A percentile compares a stretch with the other conserved stretches of the same genome.
These are phyloP conservation scores for Chionomys nivalis DNA, from an alignment of 2,113 vertebrate species.

Conservation along the genomic window DNA sequence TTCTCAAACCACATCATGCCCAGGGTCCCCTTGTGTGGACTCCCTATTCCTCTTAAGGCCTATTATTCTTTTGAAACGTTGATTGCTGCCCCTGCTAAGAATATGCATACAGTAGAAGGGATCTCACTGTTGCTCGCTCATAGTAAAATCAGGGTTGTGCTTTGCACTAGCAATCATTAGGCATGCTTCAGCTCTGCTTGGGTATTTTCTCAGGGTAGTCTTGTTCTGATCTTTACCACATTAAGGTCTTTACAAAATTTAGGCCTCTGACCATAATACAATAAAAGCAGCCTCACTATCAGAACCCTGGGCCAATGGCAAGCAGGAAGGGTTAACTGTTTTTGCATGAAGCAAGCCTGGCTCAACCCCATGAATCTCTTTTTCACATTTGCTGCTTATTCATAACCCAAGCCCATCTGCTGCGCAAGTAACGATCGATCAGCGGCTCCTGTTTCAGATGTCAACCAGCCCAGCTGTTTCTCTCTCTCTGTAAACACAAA, in stretches of 20 bases:
- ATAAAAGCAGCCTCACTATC: not conserved
- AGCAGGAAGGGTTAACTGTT: slow-evolving; percentile 71
- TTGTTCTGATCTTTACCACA: not conserved
- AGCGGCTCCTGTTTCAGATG: slow-evolving; percentile 82
- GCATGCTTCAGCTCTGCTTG: rapidly evolving
- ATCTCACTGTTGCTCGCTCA: not conserved
- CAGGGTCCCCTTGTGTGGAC: not conserved
- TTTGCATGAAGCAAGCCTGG: slow-evolving; percentile 56
- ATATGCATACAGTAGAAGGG: not conserved
- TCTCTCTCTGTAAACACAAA: slow-evolving; percentile 71
- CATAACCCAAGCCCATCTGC: slow-evolving; percentile 81
- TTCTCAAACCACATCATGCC: not conserved
- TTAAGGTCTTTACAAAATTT: not conserved
- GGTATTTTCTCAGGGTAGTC: not conserved
- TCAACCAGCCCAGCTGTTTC: slow-evolving; percentile 82
- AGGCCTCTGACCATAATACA: not conserved
- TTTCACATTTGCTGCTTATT: slow-evolving; percentile 77
- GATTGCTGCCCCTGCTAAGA: not conserved
- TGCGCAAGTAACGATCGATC: slow-evolving; percentile 74
- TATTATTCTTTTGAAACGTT: not conserved
- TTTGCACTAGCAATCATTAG: not conserved
- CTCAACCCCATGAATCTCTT: slow-evolving; percentile 73
- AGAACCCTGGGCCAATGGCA: not conserved
- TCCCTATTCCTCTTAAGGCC: not conserved
- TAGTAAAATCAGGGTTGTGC: not conserved